Evolutionary conservation across 2,888 invertebrate genomes (phyloP), one percentile per base, ranked within the genome.

Genomic region (Harmothoe impar): DNA sequence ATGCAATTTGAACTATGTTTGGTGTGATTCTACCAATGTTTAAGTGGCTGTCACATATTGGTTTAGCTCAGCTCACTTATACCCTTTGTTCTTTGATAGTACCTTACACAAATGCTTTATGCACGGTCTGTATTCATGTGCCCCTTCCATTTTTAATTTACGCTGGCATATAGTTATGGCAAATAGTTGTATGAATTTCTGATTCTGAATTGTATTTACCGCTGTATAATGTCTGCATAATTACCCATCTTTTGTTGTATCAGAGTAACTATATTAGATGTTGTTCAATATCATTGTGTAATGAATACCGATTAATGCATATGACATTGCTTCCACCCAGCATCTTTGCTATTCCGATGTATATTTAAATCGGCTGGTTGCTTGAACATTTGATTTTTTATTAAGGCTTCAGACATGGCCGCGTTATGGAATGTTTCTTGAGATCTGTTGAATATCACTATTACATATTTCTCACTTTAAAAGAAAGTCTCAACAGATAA

Each of bases 161-260:
- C 43, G 81, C 81, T 81, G 81, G 81, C 43, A 43, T 81, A 81
- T 81, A 81, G 35, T 81, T 17, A 23, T 81, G 81, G 81, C 81
- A 81, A 81, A 81, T 81, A 81, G 81, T 81, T 17, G 33, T 81
- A 17, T 77, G 31, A 20, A 31, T 43, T 72, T 72, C 5, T 72
- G 72, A n/a, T 81, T 43, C 23, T 23, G 15, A 81, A 81, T 81
- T 43, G 81, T 81, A 81, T 81, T 43, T 81, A 35, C 7, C 33
- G 81, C 81, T 81, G 81, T 81, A 43, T 43, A 1, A 43, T 81
- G 81, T 81, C 15, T 81, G 81, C 81, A 81, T 81, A 33, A 81
- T 23, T 81, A 81, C 77, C 77, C 77, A 77, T 81, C 33, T 81
- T 81, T 43, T 81, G 81, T 81, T 81, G 81, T 81, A 35, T 81